Evolutionary conservation across 1,140 invertebrate genomes (phyloP).

Genomic region (Musca domestica): DNA sequence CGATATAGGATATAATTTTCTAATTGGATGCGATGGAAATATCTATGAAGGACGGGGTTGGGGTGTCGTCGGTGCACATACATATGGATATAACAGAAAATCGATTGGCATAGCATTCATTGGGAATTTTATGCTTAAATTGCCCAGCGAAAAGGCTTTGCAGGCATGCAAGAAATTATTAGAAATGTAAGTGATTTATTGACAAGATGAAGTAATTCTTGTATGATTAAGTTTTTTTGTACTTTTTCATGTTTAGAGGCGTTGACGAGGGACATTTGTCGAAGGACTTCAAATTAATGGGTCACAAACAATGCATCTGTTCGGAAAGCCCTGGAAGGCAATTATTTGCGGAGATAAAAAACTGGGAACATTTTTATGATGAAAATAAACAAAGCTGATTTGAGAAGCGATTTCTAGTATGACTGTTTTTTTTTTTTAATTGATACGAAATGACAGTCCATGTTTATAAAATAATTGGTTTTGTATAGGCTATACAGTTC

Average conservation of each 20-base stretch:
- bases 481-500: no score
- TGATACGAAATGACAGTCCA: no score
- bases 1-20: slow-evolving; percentile 66
- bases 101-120: slow-evolving; percentile 66
- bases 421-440: no score
- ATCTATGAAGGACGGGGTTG: slow-evolving; percentile 68
- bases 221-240: background rate
- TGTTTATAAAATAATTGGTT: no score
- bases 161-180: slow-evolving; percentile 51
- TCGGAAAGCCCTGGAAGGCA: slow-evolving; percentile 49
- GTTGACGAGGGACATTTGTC: slow-evolving; percentile 54
- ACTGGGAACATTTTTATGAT: slow-evolving; percentile 48
- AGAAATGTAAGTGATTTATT: slow-evolving; percentile 23
- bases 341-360: slow-evolving; percentile 49
- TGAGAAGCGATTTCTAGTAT: no score
- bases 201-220: background rate
- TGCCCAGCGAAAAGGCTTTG: slow-evolving; percentile 46
- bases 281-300: slow-evolving; percentile 56
- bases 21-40: slow-evolving; percentile 66
- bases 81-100: slow-evolving; percentile 62
- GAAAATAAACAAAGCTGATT: no score
- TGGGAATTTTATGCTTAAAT: slow-evolving; percentile 58
- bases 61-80: slow-evolving; percentile 65
- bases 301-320: slow-evolving; percentile 56
- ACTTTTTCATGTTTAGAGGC: slow-evolving; percentile 41